A percentile compares a stretch with the other conserved stretches of the same genome.
Evolutionary conservation across 2,888 invertebrate species (phyloP).

Genomic region (Ochlodes sylvanus): DNA sequence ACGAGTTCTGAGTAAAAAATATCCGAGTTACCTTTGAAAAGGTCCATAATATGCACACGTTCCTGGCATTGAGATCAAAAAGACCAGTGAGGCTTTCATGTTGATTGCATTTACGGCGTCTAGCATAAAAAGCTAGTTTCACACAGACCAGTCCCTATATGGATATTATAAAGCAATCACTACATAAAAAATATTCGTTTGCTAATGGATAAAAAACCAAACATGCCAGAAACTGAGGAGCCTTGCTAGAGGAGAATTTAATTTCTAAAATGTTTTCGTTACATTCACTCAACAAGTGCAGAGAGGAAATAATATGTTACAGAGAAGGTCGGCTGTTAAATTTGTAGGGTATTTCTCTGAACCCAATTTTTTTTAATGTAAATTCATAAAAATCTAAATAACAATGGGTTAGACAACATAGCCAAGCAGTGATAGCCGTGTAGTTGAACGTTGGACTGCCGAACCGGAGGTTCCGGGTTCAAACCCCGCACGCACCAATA

Average conservation of each 20-base stretch:
- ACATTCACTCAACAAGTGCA: background rate
- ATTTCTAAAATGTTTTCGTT: slow-evolving; percentile 7
- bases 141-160: slow-evolving; percentile 17
- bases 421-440: too few relatives aligned
- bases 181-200: slow-evolving; percentile 16
- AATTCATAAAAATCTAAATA: too few relatives aligned
- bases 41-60: slow-evolving; percentile 19
- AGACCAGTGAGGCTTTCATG: slow-evolving; percentile 19
- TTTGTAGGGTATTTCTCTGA: too few relatives aligned
- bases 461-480: too few relatives aligned
- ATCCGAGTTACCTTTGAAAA: slow-evolving; percentile 26
- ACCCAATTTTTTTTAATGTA: too few relatives aligned
- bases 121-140: background rate
- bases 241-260: background rate
- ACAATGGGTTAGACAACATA: too few relatives aligned
- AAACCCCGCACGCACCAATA: too few relatives aligned
- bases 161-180: slow-evolving; percentile 3
- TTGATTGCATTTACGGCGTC: slow-evolving; percentile 23
- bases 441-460: too few relatives aligned
- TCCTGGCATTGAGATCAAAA: slow-evolving; percentile 18
- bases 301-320: too few relatives aligned
- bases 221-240: background rate
- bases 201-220: slow-evolving; percentile 12
- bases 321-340: too few relatives aligned
- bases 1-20: slow-evolving; percentile 8